Percentiles rank a stretch among this genome's conserved stretches.
These are phyloP conservation scores for Zaprionus bogoriensis DNA, from an alignment of 2,888 invertebrate species.

Conservation along the genomic window DNA sequence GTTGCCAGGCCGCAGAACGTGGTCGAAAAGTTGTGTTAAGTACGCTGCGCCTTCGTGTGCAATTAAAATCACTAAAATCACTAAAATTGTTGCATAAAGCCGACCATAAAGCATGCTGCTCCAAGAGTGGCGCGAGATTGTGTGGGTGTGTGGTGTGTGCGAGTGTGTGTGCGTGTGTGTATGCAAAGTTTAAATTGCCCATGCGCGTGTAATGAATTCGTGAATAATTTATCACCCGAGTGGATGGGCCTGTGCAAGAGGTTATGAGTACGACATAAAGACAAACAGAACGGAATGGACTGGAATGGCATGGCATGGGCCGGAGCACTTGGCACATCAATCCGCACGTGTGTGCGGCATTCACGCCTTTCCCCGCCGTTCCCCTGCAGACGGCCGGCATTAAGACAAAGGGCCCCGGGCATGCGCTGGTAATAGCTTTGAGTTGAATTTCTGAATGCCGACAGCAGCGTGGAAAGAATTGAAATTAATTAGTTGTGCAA, in stretches of 20 bases:
- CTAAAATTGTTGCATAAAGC: slow-evolving; percentile 37
- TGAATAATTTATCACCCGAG: slow-evolving; percentile 63
- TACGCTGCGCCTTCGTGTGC: slow-evolving; percentile 26
- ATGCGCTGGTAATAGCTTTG: slow-evolving; percentile 15
- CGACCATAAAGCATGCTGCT: slow-evolving; percentile 4
- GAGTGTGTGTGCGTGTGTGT: neutral
- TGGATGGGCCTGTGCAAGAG: slow-evolving; percentile 19
- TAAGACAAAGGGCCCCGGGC: neutral
- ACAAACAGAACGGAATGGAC: slow-evolving; percentile 33
- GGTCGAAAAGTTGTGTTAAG: slow-evolving; percentile 20
- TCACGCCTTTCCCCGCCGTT: slow-evolving; percentile 2
- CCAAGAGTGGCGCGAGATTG: neutral
- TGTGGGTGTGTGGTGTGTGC: neutral
- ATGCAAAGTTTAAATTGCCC: slow-evolving; percentile 37
- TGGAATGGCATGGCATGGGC: too few relatives aligned
- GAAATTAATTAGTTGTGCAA: neutral
- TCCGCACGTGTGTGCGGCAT: slow-evolving; percentile 21
- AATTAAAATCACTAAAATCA: slow-evolving; percentile 61
- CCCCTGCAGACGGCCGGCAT: slow-evolving; percentile 16
- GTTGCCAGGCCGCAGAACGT: slow-evolving; percentile 9
- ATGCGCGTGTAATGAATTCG: slow-evolving; percentile 64
- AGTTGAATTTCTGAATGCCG: slow-evolving; percentile 10
- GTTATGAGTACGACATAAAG: slow-evolving; percentile 19
- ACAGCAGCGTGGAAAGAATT: neutral
- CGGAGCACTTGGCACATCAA: slow-evolving; percentile 10